Base-by-base conservation (phyloP, 1,140 invertebrate genomes). In the Papilio machaon region DNA sequence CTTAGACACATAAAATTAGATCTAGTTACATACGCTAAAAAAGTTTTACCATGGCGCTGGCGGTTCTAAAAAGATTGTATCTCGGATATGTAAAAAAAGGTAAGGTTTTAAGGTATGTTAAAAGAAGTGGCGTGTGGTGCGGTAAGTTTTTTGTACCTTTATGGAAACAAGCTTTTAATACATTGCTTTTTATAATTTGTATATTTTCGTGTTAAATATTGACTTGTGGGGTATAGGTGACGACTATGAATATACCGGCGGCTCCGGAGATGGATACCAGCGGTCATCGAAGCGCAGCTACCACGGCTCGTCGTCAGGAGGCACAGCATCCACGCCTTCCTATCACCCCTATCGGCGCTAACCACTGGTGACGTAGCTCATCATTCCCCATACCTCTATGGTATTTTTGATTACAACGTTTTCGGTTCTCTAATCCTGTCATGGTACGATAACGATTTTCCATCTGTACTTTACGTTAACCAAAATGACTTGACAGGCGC, bases 271-370 rank as follows among this genome's bases (percentile, higher is more conserved):
- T 64, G 93, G 93, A 1, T 91, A 92, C 82, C 93, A 94, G 85
- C 89, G 88, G 73, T 85, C 91, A 38, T 90, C 94, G 46, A 94
- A 94, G 85, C 91, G 92, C 73, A 91, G 90, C 84, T 88, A 94
- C 86, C 91, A 93, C 83, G 90, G 87, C 30, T 85, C 91, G 17
- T 89, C 91, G 38, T 83, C 85, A 49, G 86, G 90, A 76, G 87
- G 90, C 52, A 80, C 87, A 19, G 89, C 91, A n/a, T 90, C 94
- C 30, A 91, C 91, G 38, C 87, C 92, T 2, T 94, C 94, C 8
- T 95, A 94, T 87, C 94, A 94, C 84, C 94, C 94, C 76, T 95
- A 95, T 85, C 82, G 94, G 82, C 94, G 94, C 87, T 94, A 94
- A 86, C 74, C 86, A 88, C 74, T 91, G 83, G 76, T 67, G 6